Base-by-base conservation (phyloP, 2,888 invertebrate genomes). In the Sinhomidia bicolor region DNA sequence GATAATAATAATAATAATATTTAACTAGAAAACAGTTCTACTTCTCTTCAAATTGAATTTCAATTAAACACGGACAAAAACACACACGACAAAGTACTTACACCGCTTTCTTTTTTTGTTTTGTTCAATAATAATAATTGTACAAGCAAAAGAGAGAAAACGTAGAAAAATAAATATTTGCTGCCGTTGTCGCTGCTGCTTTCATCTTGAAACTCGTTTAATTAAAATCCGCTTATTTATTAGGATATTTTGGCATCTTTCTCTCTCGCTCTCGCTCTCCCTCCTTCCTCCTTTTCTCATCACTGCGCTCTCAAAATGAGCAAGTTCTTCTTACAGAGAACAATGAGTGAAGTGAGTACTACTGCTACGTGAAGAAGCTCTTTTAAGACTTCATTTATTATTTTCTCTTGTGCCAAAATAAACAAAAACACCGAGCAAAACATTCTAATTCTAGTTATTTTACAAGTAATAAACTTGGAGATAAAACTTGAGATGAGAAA, bases 401-500 rank as follows among this genome's bases (percentile, higher is more conserved):
- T 71, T 71, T 23, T 47, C 47, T 47, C 20, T 32, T 47, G 36
- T 29, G 51, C 51, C 26, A 29, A 29, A 32, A 76, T 51, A 76
- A 76, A 76, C 76, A 51, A 51, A 51, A 51, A 76, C n/a, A n/a
- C 4, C 9, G 26, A 12, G 47, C 44, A 47, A 14, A 47, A 47
- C 44, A 74, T 29, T 76, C 47, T 76, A 76, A 51, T 76, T 76
- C 51, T 14, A 76, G 51, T 76, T 29, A 76, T 51, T 51, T 51
- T 76, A 51, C 51, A 76, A 76, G 47, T 76, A 51, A 76, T 76
- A 76, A 76, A 76, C 76, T 76, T 26, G 29, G 51, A 26, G 29
- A 76, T 76, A 76, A 76, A 76, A 76, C 76, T 76, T 51, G 51
- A 76, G 76, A 76, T 51, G 76, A 47, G 74, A 76, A 76, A 76